These are phyloP conservation scores for Bombus haemorrhoidalis DNA, from an alignment of 1,140 invertebrate genomes.

Conservation along the genomic window DNA sequence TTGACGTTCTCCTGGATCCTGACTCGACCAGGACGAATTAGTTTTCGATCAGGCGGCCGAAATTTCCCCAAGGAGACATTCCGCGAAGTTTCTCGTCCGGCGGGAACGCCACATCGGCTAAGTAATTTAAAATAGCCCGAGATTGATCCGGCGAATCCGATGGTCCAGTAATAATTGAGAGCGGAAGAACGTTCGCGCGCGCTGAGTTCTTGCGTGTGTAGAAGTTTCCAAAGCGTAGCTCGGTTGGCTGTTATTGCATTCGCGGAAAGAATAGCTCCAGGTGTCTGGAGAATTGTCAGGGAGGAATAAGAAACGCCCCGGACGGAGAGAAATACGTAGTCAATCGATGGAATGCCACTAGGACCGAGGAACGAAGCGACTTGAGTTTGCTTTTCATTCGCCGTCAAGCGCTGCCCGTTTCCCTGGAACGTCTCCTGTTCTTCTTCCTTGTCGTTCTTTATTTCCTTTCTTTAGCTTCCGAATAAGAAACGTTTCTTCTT, in stretches of 20 bases:
- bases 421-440: background rate
- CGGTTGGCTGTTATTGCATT: conserved; percentile 51
- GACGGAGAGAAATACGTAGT: conserved; percentile 41
- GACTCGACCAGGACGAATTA: conserved; percentile 53
- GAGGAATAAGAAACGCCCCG: conserved; percentile 30
- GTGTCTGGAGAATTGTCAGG: conserved; percentile 59
- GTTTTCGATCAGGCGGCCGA: conserved; percentile 60
- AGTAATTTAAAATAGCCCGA: conserved; percentile 69
- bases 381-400: conserved; percentile 67
- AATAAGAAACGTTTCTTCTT: background rate
- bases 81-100: conserved; percentile 46
- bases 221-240: no score
- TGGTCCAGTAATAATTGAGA: conserved; percentile 63
- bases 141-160: conserved; percentile 55
- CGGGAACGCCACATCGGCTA: conserved; percentile 43
- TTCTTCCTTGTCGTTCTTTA: background rate
- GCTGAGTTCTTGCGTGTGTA: conserved; percentile 6
- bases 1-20: background rate
- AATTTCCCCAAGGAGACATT: conserved; percentile 63
- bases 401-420: conserved; percentile 23
- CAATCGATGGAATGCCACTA: conserved; percentile 57
- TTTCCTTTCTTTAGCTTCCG: no score
- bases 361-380: conserved; percentile 40
- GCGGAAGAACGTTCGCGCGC: background rate
- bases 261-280: conserved; percentile 49